Conservation (phyloP, 1,140 invertebrate species). For the Brachionus plicatilis region DNA sequence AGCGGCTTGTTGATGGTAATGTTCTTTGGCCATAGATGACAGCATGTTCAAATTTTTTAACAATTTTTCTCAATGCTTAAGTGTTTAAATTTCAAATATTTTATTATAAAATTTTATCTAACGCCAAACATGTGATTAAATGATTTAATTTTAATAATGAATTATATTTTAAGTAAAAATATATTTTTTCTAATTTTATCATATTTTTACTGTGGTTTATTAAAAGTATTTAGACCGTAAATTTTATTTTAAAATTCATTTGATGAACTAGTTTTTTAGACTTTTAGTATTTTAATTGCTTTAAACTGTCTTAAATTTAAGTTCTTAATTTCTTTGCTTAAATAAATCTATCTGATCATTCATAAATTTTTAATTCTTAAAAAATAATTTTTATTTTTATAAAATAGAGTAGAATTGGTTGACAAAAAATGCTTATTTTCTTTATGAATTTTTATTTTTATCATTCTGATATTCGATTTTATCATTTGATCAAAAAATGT, state of each 20-base stretch:
- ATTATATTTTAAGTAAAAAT: neutral
- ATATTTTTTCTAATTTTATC: neutral
- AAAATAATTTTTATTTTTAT: no score
- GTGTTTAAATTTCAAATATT: neutral
- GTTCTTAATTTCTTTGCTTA: no score
- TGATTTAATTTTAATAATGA: neutral
- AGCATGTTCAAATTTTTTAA: constrained; percentile 62
- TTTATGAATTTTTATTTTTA: no score
- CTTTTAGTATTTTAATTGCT: neutral
- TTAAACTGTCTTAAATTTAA: no score
- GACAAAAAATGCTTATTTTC: no score
- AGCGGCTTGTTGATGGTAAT: constrained; percentile 68
- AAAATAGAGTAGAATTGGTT: no score
- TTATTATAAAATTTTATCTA: constrained; percentile 6
- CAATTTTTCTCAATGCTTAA: neutral
- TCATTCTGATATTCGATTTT: no score
- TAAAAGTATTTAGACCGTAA: neutral
- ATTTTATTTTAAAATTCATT: neutral
- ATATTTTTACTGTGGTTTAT: neutral
- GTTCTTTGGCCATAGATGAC: constrained; percentile 77
- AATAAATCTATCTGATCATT: no score
- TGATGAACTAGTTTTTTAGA: neutral
- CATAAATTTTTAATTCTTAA: no score
- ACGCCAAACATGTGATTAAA: neutral
- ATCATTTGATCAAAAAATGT: no score